Percentiles rank a stretch among this genome's conserved stretches.
Conservation (phyloP, 2,888 invertebrate species). For the Matsumyia berberina region DNA sequence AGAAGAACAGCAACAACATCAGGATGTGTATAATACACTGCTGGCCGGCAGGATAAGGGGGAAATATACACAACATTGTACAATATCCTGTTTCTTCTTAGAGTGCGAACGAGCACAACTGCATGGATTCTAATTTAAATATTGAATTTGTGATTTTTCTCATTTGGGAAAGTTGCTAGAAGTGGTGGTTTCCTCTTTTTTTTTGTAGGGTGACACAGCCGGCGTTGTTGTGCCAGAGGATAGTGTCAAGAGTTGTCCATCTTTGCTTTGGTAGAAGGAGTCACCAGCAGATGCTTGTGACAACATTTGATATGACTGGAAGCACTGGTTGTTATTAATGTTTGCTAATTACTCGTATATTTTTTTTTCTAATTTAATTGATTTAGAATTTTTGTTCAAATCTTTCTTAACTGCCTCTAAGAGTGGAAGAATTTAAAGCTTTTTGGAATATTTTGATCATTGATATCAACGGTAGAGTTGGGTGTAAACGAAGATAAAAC, state of each 20-base stretch:
- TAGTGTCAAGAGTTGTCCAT: conserved; percentile 16
- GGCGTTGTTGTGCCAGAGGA: conserved; percentile 14
- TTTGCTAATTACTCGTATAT: not conserved
- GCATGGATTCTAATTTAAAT: conserved; percentile 70
- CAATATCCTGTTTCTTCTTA: conserved; percentile 54
- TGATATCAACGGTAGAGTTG: no score
- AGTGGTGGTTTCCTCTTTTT: not conserved
- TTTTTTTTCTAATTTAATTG: no score
- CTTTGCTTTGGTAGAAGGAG: conserved; percentile 18
- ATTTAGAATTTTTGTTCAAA: no score
- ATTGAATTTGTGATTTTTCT: conserved; percentile 61
- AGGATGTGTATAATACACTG: conserved; percentile 68
- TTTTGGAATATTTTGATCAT: no score
- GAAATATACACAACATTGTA: conserved; percentile 37
- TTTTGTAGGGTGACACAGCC: conserved; percentile 50
- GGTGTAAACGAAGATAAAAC: no score
- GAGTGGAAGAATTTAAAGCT: no score
- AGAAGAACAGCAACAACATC: conserved; percentile 32
- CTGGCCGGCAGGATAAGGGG: conserved; percentile 51
- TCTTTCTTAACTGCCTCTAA: no score
- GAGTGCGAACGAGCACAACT: conserved; percentile 43
- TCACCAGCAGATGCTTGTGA: conserved; percentile 30
- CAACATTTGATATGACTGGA: not conserved
- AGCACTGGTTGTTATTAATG: not conserved
- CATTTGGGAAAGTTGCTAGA: conserved; percentile 20